Evolutionary conservation across 2,113 vertebrate species (phyloP).

Genomic region (Anoura caudifer): DNA sequence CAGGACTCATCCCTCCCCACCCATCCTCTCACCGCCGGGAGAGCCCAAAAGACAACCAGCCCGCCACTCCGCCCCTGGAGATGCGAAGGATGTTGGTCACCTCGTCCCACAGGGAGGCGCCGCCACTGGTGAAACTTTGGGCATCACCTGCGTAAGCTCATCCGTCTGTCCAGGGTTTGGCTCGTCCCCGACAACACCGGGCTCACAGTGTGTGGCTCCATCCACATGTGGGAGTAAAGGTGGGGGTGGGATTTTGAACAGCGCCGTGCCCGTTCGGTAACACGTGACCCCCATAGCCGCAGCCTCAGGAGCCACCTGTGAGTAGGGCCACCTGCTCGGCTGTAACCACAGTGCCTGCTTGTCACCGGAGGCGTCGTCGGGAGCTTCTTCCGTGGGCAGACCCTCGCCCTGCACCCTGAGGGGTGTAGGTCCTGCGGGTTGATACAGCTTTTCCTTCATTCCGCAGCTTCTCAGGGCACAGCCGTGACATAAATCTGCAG

Average conservation of each 20-base stretch:
- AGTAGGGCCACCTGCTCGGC: not conserved
- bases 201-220: not conserved
- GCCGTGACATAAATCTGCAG: too few species aligned
- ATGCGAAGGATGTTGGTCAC: not conserved
- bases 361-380: not conserved
- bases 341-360: not conserved
- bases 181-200: not conserved
- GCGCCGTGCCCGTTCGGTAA: not conserved
- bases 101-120: not conserved
- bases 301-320: not conserved
- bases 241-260: not conserved
- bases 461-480: not conserved
- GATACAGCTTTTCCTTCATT: not conserved
- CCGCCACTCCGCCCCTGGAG: rapidly evolving
- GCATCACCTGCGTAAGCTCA: not conserved
- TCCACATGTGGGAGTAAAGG: not conserved
- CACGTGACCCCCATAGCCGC: not conserved
- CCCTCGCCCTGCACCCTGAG: not conserved
- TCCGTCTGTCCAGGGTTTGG: not conserved
- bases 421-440: not conserved
- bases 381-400: not conserved
- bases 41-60: not conserved
- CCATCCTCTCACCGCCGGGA: not conserved
- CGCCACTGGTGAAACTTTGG: not conserved
- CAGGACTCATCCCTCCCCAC: not conserved